phyloP scores from a whole-genome alignment of 2,888 invertebrate genomes.

The Xestobium rufovillosum region DNA sequence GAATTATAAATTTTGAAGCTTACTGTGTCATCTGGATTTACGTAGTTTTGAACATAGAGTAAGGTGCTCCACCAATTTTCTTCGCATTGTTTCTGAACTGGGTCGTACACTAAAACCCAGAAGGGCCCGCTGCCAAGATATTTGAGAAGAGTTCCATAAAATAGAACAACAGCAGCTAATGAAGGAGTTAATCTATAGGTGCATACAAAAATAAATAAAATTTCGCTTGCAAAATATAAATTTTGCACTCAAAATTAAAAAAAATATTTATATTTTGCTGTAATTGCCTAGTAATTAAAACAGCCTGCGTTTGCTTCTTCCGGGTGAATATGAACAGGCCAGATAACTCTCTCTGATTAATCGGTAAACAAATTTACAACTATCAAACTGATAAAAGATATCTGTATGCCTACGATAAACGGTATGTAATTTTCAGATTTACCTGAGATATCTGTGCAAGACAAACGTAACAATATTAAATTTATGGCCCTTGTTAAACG shows the following conservation, averaged over 20 bases:
- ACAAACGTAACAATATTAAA: background rate
- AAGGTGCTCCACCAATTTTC: constrained; percentile 47
- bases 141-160: constrained; percentile 38
- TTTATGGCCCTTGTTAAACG: background rate
- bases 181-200: constrained; percentile 43
- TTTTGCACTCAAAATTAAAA: no score
- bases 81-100: constrained; percentile 34
- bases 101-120: constrained; percentile 10
- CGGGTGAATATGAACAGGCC: no score
- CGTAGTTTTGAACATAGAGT: constrained; percentile 47
- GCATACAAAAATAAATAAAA: no score
- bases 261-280: no score
- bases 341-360: no score
- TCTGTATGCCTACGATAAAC: no score
- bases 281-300: no score
- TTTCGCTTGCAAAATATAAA: no score
- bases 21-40: constrained; percentile 28
- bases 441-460: background rate
- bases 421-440: no score
- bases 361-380: no score
- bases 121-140: constrained; percentile 22
- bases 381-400: no score
- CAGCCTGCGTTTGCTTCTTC: no score
- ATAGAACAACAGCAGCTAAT: constrained; percentile 38
- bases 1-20: constrained; percentile 3